Base-by-base conservation (phyloP, 2,888 invertebrate genomes). In the Apantesis nais region DNA sequence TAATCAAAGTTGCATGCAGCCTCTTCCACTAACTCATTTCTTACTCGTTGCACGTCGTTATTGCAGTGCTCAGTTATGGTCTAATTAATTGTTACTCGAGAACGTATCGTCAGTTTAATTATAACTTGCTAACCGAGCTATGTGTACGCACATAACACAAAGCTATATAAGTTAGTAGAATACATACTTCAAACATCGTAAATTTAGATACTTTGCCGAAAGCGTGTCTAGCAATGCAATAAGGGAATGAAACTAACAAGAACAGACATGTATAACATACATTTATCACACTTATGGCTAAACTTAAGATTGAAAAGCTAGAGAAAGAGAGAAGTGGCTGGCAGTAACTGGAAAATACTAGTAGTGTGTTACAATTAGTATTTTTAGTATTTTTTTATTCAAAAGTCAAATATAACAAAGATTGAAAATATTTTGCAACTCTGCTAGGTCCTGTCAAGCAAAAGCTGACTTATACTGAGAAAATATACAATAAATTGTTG, bases 81-180 rank as follows among this genome's bases (percentile, higher is more conserved):
- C 87, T 90, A 90, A 93, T 91, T 92, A 91, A 91, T 92, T 90
- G 89, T 88, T 86, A 79, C 84, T 84, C 74, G 84, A 79, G 84
- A 86, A 87, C 85, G 86, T 86, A 88, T 88, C 86, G 88, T 87
- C 89, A 88, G 86, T 89, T 90, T 89, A 89, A 92, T 92, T 89
- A 90, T 85, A 88, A 89, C 82, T 89, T 90, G 86, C 74, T 74
- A 83, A 83, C 79, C 71, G 76, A 79, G 80, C 68, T 74, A 77
- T 71, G 29, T 68, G 68, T 70, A 74, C 68, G 71, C 74, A 75
- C 68, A 72, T 72, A 73, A 74, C 73, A 77, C 77, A 73, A 73
- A 44, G 63, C 62, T 67, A 65, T 68, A 70, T 71, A 74, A 69
- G 64, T 58, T 70, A 70, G 34, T 48, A 55, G 63, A 58, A 73